A percentile compares a stretch with the other conserved stretches of the same genome.
Evolutionary conservation across 92 coral and sea anemone genomes (phyloP).

Genomic region (Meandrina meandrites): DNA sequence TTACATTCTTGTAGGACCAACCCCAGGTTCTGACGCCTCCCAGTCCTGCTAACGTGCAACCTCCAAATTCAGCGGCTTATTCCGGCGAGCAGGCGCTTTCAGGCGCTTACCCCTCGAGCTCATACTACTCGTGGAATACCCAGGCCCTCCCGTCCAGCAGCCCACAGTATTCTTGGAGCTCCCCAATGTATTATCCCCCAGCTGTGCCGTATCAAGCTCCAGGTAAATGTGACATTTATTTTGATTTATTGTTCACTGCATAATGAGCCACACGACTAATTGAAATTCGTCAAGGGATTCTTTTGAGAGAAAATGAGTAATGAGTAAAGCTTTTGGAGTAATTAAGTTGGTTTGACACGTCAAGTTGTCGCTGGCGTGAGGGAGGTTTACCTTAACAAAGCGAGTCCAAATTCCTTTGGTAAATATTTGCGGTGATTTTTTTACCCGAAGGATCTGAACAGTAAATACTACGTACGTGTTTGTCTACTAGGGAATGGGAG

Average conservation of each 20-base stretch:
- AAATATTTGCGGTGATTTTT: no score
- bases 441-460: no score
- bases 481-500: no score
- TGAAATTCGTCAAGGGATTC: no score
- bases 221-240: conserved; percentile 10
- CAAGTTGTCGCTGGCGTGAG: no score
- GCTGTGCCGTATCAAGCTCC: conserved; percentile 34
- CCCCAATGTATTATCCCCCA: conserved; percentile 29
- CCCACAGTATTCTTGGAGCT: conserved; percentile 33
- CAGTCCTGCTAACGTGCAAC: conserved; percentile 7
- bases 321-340: no score
- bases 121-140: conserved; percentile 25
- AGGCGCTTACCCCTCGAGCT: conserved; percentile 14
- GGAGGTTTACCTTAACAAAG: no score
- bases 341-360: no score
- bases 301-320: no score
- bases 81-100: conserved; percentile 26
- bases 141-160: conserved; percentile 21
- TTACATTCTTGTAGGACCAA: conserved; percentile 11
- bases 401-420: no score
- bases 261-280: no score
- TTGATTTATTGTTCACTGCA: background rate
- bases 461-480: no score
- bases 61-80: conserved; percentile 23
- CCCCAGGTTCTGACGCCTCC: conserved; percentile 19